phyloP scores from a whole-genome alignment of 2,797 vertebrate species.

The Eulemur rubriventer region DNA sequence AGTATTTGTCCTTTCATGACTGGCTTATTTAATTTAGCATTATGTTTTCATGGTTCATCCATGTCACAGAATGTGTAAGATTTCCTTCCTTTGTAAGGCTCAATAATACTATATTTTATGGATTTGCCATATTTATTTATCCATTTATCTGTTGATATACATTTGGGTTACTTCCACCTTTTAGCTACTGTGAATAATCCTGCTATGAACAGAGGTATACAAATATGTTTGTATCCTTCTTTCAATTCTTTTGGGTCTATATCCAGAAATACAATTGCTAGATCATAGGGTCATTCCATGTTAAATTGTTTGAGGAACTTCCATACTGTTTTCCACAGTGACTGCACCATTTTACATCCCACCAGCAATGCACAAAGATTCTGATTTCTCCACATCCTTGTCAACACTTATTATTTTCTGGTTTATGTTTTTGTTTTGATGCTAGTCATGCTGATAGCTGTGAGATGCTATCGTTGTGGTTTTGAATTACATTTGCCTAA shows the following conservation, averaged over 20 bases:
- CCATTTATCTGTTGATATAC: not conserved
- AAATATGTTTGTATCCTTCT: not conserved
- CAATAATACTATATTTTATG: not conserved
- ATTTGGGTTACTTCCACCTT: not conserved
- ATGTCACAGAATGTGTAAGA: not conserved
- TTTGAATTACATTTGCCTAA: not conserved
- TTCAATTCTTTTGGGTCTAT: not conserved
- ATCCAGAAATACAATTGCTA: not conserved
- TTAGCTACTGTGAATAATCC: not conserved
- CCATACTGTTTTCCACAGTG: not conserved
- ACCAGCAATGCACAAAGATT: not conserved
- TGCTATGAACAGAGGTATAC: not conserved
- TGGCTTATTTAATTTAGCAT: not conserved
- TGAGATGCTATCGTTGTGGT: not conserved
- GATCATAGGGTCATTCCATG: not conserved
- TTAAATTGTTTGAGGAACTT: not conserved
- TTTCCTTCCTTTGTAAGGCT: not conserved
- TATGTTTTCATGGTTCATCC: not conserved
- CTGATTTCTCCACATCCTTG: not conserved
- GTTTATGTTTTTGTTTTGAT: not conserved
- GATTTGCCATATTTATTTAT: not conserved
- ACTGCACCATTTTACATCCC: not conserved
- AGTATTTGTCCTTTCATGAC: not conserved
- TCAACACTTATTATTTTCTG: not conserved
- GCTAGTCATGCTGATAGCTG: not conserved